phyloP scores from a whole-genome alignment of 1,140 invertebrate genomes.

The Nomia melanderi region DNA sequence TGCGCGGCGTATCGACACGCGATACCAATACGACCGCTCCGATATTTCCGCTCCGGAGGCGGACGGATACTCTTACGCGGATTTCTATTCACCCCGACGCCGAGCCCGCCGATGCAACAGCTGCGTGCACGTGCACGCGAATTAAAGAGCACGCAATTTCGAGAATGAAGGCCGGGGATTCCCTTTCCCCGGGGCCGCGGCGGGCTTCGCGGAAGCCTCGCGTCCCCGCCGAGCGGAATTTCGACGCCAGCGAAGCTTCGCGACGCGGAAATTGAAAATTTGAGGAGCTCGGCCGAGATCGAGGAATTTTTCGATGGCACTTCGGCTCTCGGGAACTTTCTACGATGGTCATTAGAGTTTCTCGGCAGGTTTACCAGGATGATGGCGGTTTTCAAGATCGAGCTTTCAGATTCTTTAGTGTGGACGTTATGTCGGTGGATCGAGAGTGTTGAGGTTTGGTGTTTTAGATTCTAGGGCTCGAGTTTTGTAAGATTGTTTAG shows the following conservation, averaged over 20 bases:
- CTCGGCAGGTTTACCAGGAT: too few relatives aligned
- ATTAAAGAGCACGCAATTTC: slow-evolving; percentile 5
- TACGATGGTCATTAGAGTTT: too few relatives aligned
- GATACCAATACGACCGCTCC: not conserved
- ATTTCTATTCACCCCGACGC: not conserved
- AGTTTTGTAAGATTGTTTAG: too few relatives aligned
- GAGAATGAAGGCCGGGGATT: not conserved
- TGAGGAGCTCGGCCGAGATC: too few relatives aligned
- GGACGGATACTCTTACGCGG: not conserved
- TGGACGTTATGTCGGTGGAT: too few relatives aligned
- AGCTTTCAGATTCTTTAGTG: too few relatives aligned
- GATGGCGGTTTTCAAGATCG: too few relatives aligned
- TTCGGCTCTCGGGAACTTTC: too few relatives aligned
- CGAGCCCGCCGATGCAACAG: not conserved
- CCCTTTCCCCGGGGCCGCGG: not conserved
- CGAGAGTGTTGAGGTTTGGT: too few relatives aligned
- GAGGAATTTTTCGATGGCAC: too few relatives aligned
- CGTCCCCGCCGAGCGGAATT: not conserved
- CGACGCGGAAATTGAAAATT: too few relatives aligned
- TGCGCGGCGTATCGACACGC: not conserved
- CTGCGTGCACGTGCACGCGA: not conserved
- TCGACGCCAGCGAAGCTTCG: not conserved
- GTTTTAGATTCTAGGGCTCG: too few relatives aligned
- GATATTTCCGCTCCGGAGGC: not conserved
- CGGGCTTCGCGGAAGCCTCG: not conserved